Conservation (phyloP, 1,140 invertebrate genomes). For the Papilio glaucus region DNA sequence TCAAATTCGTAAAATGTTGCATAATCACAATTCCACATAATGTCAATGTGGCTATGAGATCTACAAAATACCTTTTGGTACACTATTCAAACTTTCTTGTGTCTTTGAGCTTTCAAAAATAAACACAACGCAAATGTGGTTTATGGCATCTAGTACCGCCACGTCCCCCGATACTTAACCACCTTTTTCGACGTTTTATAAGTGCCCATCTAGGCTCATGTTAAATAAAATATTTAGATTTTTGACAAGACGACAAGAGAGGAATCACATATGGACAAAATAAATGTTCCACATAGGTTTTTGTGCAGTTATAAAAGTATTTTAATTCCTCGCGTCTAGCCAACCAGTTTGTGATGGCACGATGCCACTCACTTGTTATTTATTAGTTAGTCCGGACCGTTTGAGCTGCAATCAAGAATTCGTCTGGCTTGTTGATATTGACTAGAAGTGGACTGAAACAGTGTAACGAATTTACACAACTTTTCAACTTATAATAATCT, state of each 20-base stretch:
- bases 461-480: constrained; percentile 8
- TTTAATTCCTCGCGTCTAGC: constrained; percentile 29
- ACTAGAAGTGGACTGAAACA: constrained; percentile 31
- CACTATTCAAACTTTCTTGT: too few relatives aligned
- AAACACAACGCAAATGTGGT: background rate
- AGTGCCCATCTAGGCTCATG: too few relatives aligned
- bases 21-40: too few relatives aligned
- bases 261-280: background rate
- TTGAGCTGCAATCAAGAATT: constrained; percentile 35
- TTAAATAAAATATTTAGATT: too few relatives aligned
- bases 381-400: constrained; percentile 15
- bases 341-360: constrained; percentile 29
- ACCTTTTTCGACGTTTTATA: too few relatives aligned
- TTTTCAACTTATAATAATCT: background rate
- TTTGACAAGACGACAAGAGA: background rate
- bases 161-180: too few relatives aligned
- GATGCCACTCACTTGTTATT: constrained; percentile 30
- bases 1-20: too few relatives aligned
- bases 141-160: background rate
- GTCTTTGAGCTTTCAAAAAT: background rate
- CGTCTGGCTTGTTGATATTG: constrained; percentile 34
- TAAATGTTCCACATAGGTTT: constrained; percentile 4
- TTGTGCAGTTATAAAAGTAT: background rate
- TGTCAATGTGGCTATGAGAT: too few relatives aligned
- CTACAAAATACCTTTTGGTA: too few relatives aligned